Conservation (phyloP, 2,113 vertebrate genomes). For the Numenius arquata region DNA sequence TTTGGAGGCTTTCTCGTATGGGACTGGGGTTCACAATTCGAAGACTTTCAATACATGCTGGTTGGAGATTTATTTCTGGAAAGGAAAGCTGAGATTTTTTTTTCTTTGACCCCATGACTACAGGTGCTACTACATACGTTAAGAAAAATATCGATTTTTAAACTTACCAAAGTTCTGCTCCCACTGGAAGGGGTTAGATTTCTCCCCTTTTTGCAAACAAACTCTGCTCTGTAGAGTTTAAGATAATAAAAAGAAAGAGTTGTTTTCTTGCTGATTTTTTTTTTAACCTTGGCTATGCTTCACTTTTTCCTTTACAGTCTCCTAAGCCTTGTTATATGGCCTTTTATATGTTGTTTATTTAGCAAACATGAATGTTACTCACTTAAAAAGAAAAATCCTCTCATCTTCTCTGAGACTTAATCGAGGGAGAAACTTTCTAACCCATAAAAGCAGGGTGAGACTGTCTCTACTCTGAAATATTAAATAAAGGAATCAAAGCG, state of each 20-base stretch:
- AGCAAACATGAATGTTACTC: not conserved
- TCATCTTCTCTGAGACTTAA: not conserved
- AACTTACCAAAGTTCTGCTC: not conserved
- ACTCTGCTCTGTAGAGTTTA: not conserved
- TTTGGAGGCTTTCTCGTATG: not conserved
- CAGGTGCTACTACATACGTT: not conserved
- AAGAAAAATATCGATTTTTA: not conserved
- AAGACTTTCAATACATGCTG: not conserved
- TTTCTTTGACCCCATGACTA: not conserved
- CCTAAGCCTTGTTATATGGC: not conserved
- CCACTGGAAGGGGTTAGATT: not conserved
- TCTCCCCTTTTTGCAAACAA: not conserved
- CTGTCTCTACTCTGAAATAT: not conserved
- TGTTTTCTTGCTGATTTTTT: not conserved
- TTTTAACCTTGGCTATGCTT: not conserved
- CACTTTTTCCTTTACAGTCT: not conserved
- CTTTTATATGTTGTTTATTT: not conserved
- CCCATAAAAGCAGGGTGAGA: not conserved
- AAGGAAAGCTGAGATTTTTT: not conserved
- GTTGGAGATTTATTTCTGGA: not conserved
- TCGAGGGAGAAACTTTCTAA: not conserved
- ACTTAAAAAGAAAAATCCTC: not conserved
- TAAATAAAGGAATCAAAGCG: constrained; percentile 38
- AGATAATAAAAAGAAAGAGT: not conserved
- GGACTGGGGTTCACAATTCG: not conserved